phyloP scores from a whole-genome alignment of 1,140 invertebrate genomes.

The Bilobella aurantiaca region DNA sequence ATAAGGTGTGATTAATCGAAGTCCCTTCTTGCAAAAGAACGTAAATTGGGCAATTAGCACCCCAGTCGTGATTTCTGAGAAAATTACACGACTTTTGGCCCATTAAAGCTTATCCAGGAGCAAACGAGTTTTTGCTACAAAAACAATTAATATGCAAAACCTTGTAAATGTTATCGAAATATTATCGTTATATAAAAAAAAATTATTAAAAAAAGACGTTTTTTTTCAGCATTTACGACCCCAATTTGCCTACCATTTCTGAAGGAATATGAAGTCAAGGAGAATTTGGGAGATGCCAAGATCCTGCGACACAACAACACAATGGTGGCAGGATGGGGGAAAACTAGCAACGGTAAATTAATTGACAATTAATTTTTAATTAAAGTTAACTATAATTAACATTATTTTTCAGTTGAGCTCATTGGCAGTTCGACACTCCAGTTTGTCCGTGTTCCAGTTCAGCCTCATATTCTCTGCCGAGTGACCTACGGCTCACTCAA shows the following conservation, averaged over 20 bases:
- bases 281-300: slow-evolving; percentile 9
- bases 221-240: slow-evolving; percentile 21
- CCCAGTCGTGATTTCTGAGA: no score
- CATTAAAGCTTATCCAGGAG: no score
- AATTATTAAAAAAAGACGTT: neutral
- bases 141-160: no score
- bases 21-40: no score
- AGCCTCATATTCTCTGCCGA: slow-evolving; percentile 17
- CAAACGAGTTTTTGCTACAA: no score
- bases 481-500: neutral
- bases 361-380: neutral
- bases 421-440: slow-evolving; percentile 19
- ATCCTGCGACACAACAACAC: neutral
- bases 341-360: slow-evolving; percentile 19
- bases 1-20: no score
- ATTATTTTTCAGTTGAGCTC: slow-evolving; percentile 10
- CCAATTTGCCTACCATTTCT: slow-evolving; percentile 32
- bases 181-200: neutral
- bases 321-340: slow-evolving; percentile 27
- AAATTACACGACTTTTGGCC: no score
- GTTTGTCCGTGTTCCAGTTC: slow-evolving; percentile 17
- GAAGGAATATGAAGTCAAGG: slow-evolving; percentile 18
- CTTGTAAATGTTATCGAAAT: no score
- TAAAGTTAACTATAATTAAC: neutral
- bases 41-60: no score